Evolutionary conservation across 2,888 invertebrate genomes (phyloP).

Genomic region (Drosophila monieri): DNA sequence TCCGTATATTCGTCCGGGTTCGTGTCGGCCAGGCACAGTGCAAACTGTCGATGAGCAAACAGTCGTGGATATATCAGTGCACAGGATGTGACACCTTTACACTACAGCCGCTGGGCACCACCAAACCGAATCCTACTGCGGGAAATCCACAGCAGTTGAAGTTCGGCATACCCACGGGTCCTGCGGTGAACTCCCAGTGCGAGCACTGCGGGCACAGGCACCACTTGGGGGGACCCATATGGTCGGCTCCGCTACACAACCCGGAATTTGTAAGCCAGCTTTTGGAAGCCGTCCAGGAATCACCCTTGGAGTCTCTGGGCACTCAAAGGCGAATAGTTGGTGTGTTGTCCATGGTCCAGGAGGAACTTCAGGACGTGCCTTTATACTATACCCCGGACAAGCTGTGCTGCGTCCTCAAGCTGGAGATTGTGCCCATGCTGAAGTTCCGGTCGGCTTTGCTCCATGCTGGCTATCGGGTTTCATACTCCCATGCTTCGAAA

Average conservation of each 20-base stretch:
- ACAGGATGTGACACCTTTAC: constrained; percentile 93
- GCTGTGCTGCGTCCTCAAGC: constrained; percentile 89
- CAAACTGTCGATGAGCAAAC: constrained; percentile 93
- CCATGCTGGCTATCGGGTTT: constrained; percentile 95
- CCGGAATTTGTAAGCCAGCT: constrained; percentile 90
- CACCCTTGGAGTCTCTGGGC: constrained; percentile 84
- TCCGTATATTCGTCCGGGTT: constrained; percentile 95
- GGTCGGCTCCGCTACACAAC: constrained; percentile 94
- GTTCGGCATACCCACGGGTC: constrained; percentile 88
- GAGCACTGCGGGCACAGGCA: constrained; percentile 90
- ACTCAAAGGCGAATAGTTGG: constrained; percentile 92
- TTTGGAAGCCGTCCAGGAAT: constrained; percentile 84
- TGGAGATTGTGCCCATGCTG: constrained; percentile 89
- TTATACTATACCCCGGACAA: constrained; percentile 94
- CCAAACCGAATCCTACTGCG: constrained; percentile 86
- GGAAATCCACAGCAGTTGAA: constrained; percentile 86
- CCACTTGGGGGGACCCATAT: constrained; percentile 96
- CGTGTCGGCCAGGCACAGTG: constrained; percentile 92
- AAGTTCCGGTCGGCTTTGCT: constrained; percentile 92
- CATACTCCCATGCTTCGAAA: constrained; percentile 94
- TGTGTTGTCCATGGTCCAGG: constrained; percentile 90
- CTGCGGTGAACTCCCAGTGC: constrained; percentile 88
- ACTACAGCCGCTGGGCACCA: constrained; percentile 90
- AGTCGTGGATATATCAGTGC: constrained; percentile 95
- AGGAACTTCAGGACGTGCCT: constrained; percentile 93